These are phyloP conservation scores for Cheilosia vernalis DNA, from an alignment of 2,888 invertebrate genomes.

Conservation along the genomic window DNA sequence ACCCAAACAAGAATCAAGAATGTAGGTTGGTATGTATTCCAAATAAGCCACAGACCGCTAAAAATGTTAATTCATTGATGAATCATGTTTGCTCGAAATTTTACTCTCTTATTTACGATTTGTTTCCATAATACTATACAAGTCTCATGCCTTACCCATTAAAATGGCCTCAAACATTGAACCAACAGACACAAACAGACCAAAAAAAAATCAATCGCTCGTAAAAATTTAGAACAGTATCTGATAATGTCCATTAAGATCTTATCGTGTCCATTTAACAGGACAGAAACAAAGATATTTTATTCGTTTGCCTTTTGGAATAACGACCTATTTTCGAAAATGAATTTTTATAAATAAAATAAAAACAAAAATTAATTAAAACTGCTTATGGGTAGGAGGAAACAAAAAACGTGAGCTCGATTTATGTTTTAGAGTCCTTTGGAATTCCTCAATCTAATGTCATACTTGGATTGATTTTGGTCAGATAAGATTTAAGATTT, in stretches of 20 bases:
- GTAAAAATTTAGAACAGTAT: slow-evolving; percentile 56
- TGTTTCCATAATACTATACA: slow-evolving; percentile 37
- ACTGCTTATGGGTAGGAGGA: slow-evolving; percentile 6
- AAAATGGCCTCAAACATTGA: background rate
- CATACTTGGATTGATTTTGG: slow-evolving; percentile 28
- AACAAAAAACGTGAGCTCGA: slow-evolving; percentile 41
- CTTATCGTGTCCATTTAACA: slow-evolving; percentile 49
- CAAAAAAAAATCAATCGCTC: slow-evolving; percentile 22
- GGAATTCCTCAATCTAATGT: slow-evolving; percentile 26
- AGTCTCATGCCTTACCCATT: slow-evolving; percentile 11
- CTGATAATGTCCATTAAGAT: slow-evolving; percentile 62
- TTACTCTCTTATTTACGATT: slow-evolving; percentile 24
- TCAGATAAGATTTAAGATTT: slow-evolving; percentile 32
- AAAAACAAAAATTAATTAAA: slow-evolving; percentile 49
- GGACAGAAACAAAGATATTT: slow-evolving; percentile 43
- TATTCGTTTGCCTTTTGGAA: slow-evolving; percentile 13
- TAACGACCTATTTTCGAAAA: slow-evolving; percentile 53
- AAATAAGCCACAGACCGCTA: background rate
- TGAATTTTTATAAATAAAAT: slow-evolving; percentile 38
- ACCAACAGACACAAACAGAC: background rate
- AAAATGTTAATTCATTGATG: slow-evolving; percentile 40
- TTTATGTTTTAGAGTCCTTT: slow-evolving; percentile 47
- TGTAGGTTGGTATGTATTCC: background rate
- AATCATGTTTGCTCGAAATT: slow-evolving; percentile 55
- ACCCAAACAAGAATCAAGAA: slow-evolving; percentile 9